A percentile compares a stretch with the other conserved stretches of the same genome.
phyloP scores from a whole-genome alignment of 2,797 vertebrate species.

The Microcaecilia unicolor region DNA sequence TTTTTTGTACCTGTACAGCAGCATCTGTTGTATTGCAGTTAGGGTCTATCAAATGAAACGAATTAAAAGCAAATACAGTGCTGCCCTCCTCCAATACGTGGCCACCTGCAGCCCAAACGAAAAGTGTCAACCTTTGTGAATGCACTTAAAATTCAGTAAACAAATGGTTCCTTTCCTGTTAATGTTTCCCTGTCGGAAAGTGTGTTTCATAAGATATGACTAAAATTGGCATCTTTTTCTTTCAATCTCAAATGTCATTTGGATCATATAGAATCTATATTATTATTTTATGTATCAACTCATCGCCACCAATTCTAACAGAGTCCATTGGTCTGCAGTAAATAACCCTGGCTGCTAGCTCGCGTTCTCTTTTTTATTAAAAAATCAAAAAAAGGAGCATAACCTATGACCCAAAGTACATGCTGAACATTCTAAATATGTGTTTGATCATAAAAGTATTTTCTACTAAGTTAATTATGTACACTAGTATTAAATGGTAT shows the following conservation, averaged over 20 bases:
- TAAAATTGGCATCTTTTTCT: slow-evolving; percentile 32
- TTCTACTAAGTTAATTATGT: slow-evolving; percentile 41
- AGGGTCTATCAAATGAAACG: slow-evolving; percentile 64
- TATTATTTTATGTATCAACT: slow-evolving; percentile 27
- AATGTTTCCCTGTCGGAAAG: slow-evolving; percentile 42
- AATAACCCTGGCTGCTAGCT: slow-evolving; percentile 32
- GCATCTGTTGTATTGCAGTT: slow-evolving; percentile 61
- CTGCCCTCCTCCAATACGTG: slow-evolving; percentile 29
- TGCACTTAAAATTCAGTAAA: slow-evolving; percentile 33
- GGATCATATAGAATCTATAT: slow-evolving; percentile 22
- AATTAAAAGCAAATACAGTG: slow-evolving; percentile 55
- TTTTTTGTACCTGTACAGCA: slow-evolving; percentile 63
- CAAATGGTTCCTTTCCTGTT: slow-evolving; percentile 42
- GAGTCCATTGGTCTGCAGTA: slow-evolving; percentile 17
- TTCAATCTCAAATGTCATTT: slow-evolving; percentile 26
- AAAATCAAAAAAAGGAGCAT: slow-evolving; percentile 19
- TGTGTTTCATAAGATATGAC: slow-evolving; percentile 52
- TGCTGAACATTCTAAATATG: slow-evolving; percentile 39
- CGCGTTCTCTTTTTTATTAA: slow-evolving; percentile 24
- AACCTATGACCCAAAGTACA: slow-evolving; percentile 31
- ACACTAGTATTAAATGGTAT: slow-evolving; percentile 33
- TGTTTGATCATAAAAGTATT: slow-evolving; percentile 50
- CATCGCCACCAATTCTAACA: slow-evolving; percentile 17
- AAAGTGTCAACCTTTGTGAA: slow-evolving; percentile 20
- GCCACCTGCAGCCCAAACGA: slow-evolving; percentile 30